phyloP scores from a whole-genome alignment of 2,888 invertebrate species.

The Agrochola macilenta region DNA sequence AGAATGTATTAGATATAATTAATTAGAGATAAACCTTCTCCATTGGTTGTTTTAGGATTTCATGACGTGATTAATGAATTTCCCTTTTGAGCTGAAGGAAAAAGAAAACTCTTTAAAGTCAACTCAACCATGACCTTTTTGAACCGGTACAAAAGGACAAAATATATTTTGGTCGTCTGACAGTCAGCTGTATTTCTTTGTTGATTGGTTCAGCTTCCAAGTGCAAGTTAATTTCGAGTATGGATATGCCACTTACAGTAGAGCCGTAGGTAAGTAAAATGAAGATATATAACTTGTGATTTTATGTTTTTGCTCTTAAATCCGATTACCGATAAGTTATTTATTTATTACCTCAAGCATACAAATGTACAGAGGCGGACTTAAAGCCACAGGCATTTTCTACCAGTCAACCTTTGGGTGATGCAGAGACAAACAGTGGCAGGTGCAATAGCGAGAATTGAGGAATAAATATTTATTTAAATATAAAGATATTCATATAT shows the following conservation, averaged over 20 bases:
- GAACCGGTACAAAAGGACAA: neutral
- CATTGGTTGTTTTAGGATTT: conserved; percentile 7
- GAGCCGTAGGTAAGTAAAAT: too few species aligned
- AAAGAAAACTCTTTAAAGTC: neutral
- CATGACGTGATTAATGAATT: conserved; percentile 5
- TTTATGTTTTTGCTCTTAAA: neutral
- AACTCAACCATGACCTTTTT: neutral
- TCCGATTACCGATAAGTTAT: neutral
- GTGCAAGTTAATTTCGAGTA: neutral
- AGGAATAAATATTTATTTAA: too few species aligned
- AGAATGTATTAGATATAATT: conserved; percentile 51
- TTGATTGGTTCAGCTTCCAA: neutral
- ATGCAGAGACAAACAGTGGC: too few species aligned
- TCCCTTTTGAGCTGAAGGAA: neutral
- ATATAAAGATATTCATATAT: too few species aligned
- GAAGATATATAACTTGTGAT: neutral
- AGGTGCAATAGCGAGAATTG: too few species aligned
- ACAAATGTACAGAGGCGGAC: too few species aligned
- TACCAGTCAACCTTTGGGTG: too few species aligned
- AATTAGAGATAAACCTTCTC: conserved; percentile 23
- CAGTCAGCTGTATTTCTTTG: neutral
- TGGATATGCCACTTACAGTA: neutral
- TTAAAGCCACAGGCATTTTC: too few species aligned
- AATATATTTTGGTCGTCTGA: neutral
- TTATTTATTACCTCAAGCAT: too few species aligned